phyloP scores from a whole-genome alignment of 2,113 vertebrate species.

The Pleuronectes platessa region DNA sequence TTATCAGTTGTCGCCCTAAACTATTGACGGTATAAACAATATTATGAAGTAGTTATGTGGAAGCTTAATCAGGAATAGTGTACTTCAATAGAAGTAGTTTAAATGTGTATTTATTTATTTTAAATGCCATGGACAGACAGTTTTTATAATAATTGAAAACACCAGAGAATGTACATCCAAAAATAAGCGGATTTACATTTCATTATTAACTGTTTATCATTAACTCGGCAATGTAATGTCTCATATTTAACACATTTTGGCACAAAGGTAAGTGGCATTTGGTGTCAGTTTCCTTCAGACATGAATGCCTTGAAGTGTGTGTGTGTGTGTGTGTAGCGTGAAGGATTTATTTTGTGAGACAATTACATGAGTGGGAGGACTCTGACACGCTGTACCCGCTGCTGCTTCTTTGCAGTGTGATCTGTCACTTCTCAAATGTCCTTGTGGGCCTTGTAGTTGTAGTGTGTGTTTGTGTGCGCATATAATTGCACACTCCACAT shows the following conservation, averaged over 20 bases:
- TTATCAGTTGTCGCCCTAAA: too few relatives aligned
- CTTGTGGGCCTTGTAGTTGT: constrained; percentile 47
- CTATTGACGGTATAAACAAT: too few relatives aligned
- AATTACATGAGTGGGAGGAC: constrained; percentile 60
- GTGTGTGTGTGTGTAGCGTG: constrained; percentile 27
- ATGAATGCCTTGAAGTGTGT: constrained; percentile 14
- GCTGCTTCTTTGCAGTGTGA: constrained; percentile 50
- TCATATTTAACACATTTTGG: not conserved
- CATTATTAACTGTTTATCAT: constrained; percentile 18
- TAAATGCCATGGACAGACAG: not conserved
- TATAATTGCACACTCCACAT: constrained; percentile 51
- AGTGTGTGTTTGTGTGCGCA: constrained; percentile 20
- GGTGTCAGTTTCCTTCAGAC: constrained; percentile 17
- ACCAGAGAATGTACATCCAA: not conserved
- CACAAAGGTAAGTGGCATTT: not conserved
- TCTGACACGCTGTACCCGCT: constrained; percentile 40
- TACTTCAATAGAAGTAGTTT: too few relatives aligned
- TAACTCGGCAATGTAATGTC: not conserved
- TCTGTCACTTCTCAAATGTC: constrained; percentile 62
- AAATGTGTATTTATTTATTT: too few relatives aligned
- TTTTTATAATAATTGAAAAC: constrained; percentile 2
- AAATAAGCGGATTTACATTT: not conserved
- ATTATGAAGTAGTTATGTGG: too few relatives aligned
- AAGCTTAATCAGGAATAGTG: too few relatives aligned
- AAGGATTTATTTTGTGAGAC: constrained; percentile 54